A percentile compares a stretch with the other conserved stretches of the same genome.
These are phyloP conservation scores for Delphinus delphis DNA, from an alignment of 2,113 vertebrate species.

Conservation along the genomic window DNA sequence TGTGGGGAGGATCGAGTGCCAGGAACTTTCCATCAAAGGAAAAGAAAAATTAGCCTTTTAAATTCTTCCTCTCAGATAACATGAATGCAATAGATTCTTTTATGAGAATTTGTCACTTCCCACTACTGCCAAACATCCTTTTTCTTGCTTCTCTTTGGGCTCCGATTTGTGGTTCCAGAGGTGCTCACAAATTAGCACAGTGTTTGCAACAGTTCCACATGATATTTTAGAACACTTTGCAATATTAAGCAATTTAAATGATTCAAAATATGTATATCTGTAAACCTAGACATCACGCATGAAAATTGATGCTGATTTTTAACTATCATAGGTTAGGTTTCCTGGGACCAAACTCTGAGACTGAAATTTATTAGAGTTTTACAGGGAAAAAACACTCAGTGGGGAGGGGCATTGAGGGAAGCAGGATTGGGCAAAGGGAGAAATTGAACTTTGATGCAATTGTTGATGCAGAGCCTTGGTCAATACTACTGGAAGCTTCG, in stretches of 20 bases:
- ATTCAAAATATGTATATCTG: not conserved
- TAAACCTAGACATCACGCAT: not conserved
- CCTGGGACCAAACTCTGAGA: not conserved
- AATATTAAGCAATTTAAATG: slow-evolving; percentile 5
- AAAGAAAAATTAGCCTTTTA: not conserved
- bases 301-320: not conserved
- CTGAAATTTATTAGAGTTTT: not conserved
- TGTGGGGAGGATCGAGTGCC: not conserved
- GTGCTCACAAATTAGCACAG: not conserved
- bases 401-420: not conserved
- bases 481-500: not conserved
- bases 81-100: not conserved
- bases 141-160: not conserved
- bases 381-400: not conserved
- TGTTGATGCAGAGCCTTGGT: not conserved
- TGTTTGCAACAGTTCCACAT: not conserved
- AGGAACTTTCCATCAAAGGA: not conserved
- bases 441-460: not conserved
- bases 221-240: slow-evolving; percentile 11
- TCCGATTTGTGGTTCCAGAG: not conserved
- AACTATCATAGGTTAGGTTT: not conserved
- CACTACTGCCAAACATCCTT: not conserved
- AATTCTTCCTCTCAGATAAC: not conserved
- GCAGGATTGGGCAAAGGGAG: not conserved
- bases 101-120: not conserved